phyloP scores from a whole-genome alignment of 2,797 vertebrate species.

The Crenichthys baileyi region DNA sequence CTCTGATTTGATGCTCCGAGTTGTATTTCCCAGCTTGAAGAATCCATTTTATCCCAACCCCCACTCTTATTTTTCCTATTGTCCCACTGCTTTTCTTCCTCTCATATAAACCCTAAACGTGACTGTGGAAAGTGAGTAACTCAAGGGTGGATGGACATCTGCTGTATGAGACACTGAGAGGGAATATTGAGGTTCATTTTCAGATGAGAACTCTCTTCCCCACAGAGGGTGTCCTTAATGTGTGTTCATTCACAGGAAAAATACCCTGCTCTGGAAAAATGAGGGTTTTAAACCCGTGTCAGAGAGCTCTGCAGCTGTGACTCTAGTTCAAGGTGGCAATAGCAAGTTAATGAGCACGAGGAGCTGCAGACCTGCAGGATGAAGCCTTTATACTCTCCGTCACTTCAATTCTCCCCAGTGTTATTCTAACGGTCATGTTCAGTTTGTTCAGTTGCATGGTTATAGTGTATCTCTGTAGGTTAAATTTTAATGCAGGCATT shows the following conservation, averaged over 20 bases:
- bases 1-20: conserved; percentile 64
- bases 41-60: conserved; percentile 41
- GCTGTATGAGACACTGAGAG: conserved; percentile 24
- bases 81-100: conserved; percentile 32
- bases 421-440: conserved; percentile 7
- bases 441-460: background rate
- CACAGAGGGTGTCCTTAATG: conserved; percentile 27
- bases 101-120: conserved; percentile 22
- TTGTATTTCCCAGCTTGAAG: conserved; percentile 39
- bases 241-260: conserved; percentile 38
- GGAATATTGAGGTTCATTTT: conserved; percentile 39
- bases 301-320: conserved; percentile 32
- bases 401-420: background rate
- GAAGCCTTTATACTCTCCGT: background rate
- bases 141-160: conserved; percentile 22
- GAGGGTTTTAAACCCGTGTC: conserved; percentile 48
- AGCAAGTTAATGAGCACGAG: conserved; percentile 8
- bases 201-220: conserved; percentile 36
- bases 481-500: background rate
- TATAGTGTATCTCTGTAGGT: background rate
- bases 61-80: conserved; percentile 52
- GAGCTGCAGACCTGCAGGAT: background rate
- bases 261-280: conserved; percentile 29
- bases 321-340: conserved; percentile 31
- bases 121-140: conserved; percentile 46